A percentile compares a stretch with the other conserved stretches of the same genome.
These are phyloP conservation scores for Drosophila mayaguana DNA, from an alignment of 2,888 invertebrate genomes.

Conservation along the genomic window DNA sequence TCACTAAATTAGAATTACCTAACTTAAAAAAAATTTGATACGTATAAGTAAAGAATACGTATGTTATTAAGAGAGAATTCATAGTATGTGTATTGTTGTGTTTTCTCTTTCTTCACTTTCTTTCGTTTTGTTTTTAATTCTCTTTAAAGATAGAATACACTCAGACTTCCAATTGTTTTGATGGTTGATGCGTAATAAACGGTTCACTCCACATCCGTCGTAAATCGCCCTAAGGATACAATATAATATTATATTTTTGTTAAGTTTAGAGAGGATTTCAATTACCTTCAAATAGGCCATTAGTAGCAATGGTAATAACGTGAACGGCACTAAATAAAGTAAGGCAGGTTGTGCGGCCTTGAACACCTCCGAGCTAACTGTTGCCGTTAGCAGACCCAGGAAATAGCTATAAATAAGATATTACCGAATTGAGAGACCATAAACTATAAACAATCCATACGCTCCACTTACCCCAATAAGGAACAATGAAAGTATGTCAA, in stretches of 20 bases:
- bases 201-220: slow-evolving; percentile 99
- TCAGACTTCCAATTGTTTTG: slow-evolving; percentile 94
- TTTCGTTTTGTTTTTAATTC: slow-evolving; percentile 37
- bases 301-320: slow-evolving; percentile 96
- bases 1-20: slow-evolving; percentile 64
- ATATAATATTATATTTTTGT: slow-evolving; percentile 55
- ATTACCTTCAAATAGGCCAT: slow-evolving; percentile 98
- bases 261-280: not conserved
- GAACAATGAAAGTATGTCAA: slow-evolving; percentile 99
- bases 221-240: slow-evolving; percentile 92
- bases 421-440: not conserved
- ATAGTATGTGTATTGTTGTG: slow-evolving; percentile 49
- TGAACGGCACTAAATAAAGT: slow-evolving; percentile 98
- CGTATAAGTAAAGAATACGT: slow-evolving; percentile 66
- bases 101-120: slow-evolving; percentile 25
- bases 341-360: slow-evolving; percentile 99
- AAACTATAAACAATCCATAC: not conserved
- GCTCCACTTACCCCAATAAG: slow-evolving; percentile 90
- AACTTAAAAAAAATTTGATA: slow-evolving; percentile 70
- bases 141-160: slow-evolving; percentile 75
- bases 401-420: slow-evolving; percentile 88
- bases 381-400: slow-evolving; percentile 97
- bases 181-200: slow-evolving; percentile 92
- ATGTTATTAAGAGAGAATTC: slow-evolving; percentile 65
- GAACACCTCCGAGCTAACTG: slow-evolving; percentile 98